Evolutionary conservation across 2,113 vertebrate species (phyloP).

Genomic region (Pterocles orientalis): DNA sequence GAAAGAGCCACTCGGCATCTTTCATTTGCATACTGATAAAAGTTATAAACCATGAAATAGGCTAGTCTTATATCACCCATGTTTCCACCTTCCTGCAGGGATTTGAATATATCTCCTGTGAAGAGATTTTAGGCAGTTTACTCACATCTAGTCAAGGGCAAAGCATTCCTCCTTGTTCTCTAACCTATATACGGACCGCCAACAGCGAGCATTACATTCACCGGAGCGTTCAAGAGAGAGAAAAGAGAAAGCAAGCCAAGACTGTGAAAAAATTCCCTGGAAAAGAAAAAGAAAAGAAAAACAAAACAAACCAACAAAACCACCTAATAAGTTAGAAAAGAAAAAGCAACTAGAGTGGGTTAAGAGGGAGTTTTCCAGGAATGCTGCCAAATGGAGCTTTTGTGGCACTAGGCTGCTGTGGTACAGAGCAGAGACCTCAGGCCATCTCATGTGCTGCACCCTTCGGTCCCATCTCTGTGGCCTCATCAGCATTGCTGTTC

Average conservation of each 20-base stretch:
- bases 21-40: conserved; percentile 27
- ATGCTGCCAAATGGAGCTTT: background rate
- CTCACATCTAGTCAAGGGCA: background rate
- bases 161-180: background rate
- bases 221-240: rapidly evolving
- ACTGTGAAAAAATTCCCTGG: background rate
- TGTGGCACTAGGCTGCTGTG: background rate
- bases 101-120: background rate
- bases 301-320: rapidly evolving
- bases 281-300: background rate
- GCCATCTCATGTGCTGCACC: rapidly evolving
- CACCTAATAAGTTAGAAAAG: background rate
- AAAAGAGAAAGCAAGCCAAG: background rate
- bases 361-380: background rate
- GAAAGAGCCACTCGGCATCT: background rate
- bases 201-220: background rate
- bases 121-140: conserved; percentile 11
- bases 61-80: background rate
- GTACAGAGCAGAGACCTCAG: background rate
- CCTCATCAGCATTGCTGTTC: background rate
- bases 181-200: background rate
- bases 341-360: background rate
- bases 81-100: conserved; percentile 16
- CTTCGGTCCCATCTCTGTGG: background rate
- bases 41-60: conserved; percentile 36